phyloP scores from a whole-genome alignment of 2,113 vertebrate genomes.

The Otis tarda region DNA sequence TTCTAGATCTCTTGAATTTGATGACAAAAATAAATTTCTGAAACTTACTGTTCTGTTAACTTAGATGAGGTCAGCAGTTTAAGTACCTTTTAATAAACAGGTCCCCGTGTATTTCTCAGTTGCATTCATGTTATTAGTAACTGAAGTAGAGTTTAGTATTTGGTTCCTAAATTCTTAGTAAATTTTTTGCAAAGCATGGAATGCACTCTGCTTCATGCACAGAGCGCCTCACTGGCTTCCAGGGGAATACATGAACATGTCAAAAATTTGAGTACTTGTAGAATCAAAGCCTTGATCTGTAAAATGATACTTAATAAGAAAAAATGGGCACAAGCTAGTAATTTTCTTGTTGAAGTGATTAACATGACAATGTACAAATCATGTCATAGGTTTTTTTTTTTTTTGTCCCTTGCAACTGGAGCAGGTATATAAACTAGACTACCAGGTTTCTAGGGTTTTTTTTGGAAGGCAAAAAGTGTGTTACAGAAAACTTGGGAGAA shows the following conservation, averaged over 20 bases:
- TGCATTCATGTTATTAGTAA: background rate
- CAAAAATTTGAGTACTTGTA: background rate
- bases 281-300: conserved; percentile 12
- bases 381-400: background rate
- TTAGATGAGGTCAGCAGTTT: background rate
- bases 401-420: background rate
- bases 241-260: background rate
- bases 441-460: background rate
- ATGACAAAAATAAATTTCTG: background rate
- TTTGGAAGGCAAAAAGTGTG: background rate
- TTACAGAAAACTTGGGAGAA: background rate
- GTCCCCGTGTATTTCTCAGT: background rate
- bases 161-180: background rate
- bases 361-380: background rate
- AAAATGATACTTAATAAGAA: conserved; percentile 1
- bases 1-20: background rate
- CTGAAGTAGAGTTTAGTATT: background rate
- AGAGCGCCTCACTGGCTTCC: background rate
- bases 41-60: background rate
- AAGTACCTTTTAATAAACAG: background rate
- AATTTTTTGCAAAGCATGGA: background rate
- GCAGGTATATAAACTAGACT: background rate
- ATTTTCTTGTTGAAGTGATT: conserved; percentile 48
- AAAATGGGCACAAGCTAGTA: background rate
- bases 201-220: background rate